Evolutionary conservation across 2,888 invertebrate species (phyloP).

Genomic region (Cheilosia soror): DNA sequence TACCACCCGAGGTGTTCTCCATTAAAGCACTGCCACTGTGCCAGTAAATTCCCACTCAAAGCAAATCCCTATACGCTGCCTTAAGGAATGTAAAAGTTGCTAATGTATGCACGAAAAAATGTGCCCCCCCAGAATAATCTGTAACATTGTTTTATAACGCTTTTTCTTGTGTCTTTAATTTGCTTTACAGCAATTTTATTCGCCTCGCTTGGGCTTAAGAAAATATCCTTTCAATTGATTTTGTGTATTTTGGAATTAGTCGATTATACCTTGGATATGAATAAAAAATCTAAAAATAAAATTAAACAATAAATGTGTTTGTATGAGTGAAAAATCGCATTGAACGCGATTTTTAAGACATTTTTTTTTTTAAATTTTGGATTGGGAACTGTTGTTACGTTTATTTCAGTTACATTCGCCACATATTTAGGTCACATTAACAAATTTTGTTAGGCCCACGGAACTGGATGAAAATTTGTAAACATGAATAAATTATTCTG

Average conservation of each 20-base stretch:
- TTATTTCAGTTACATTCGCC: too few relatives aligned
- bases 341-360: too few relatives aligned
- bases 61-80: background rate
- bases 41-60: background rate
- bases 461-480: too few relatives aligned
- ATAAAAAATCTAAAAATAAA: too few relatives aligned
- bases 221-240: constrained; percentile 25
- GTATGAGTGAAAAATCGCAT: too few relatives aligned
- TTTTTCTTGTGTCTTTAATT: constrained; percentile 1
- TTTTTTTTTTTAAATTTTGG: too few relatives aligned
- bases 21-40: background rate
- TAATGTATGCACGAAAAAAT: constrained; percentile 5
- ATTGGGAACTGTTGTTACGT: too few relatives aligned
- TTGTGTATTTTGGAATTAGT: constrained; percentile 21
- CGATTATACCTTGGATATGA: too few relatives aligned
- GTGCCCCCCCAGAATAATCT: background rate
- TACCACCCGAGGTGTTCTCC: constrained; percentile 10
- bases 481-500: too few relatives aligned
- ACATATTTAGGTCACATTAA: too few relatives aligned
- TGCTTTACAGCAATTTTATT: background rate
- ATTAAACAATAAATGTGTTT: too few relatives aligned
- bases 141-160: constrained; percentile 6
- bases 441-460: too few relatives aligned
- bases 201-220: background rate
- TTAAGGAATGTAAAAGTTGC: constrained; percentile 17